phyloP scores from a whole-genome alignment of 2,888 invertebrate genomes.

The Apantesis nais region DNA sequence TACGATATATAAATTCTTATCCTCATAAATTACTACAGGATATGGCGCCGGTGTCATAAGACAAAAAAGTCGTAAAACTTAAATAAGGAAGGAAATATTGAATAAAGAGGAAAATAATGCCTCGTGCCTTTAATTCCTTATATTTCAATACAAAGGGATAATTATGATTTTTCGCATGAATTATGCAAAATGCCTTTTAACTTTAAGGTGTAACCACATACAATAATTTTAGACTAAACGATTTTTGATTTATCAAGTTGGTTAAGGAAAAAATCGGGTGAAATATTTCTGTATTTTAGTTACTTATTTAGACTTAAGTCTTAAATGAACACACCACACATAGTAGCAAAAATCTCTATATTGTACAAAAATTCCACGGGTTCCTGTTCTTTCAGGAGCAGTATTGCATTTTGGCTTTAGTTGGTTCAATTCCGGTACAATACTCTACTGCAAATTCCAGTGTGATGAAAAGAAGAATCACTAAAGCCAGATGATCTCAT shows the following conservation, averaged over 20 bases:
- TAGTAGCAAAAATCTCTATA: too few species aligned
- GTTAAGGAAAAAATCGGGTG: not conserved
- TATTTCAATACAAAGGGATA: conserved; percentile 45
- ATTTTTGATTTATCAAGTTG: not conserved
- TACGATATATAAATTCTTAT: not conserved
- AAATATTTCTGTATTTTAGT: too few species aligned
- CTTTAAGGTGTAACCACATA: not conserved
- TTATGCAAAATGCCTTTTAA: conserved; percentile 16
- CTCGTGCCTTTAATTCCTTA: conserved; percentile 39
- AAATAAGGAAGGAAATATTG: conserved; percentile 34
- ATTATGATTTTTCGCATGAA: conserved; percentile 25
- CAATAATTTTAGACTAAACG: not conserved
- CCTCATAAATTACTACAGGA: conserved; percentile 12
- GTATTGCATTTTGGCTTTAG: too few species aligned
- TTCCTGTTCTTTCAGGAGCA: too few species aligned
- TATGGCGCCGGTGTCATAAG: conserved; percentile 22
- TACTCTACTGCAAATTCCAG: too few species aligned
- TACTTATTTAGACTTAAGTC: too few species aligned
- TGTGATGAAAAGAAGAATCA: too few species aligned
- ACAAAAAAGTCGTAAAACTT: conserved; percentile 28
- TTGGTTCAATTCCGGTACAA: too few species aligned
- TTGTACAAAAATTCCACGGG: too few species aligned
- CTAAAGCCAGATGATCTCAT: too few species aligned
- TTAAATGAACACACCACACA: too few species aligned
- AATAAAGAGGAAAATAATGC: conserved; percentile 30